Conservation (phyloP, 1,140 invertebrate genomes). For the Choristoneura fumiferana region DNA sequence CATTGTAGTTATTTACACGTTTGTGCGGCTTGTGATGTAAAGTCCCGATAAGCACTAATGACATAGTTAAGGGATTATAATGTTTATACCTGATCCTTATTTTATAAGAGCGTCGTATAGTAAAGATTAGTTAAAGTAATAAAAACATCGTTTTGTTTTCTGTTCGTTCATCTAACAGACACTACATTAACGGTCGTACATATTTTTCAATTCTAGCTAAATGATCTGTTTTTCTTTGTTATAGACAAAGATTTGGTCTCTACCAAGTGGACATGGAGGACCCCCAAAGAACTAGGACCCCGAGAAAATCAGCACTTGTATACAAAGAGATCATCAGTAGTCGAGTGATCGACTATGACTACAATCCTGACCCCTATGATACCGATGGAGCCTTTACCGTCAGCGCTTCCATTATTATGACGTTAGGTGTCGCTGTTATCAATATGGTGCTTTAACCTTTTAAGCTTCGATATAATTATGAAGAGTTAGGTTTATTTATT, state of each 20-base stretch:
- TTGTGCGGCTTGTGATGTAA: no score
- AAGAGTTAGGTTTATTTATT: no score
- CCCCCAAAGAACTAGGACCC: slow-evolving; percentile 79
- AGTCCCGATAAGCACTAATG: no score
- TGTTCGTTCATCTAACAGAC: no score
- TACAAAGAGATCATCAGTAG: slow-evolving; percentile 24
- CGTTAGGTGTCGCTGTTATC: not conserved
- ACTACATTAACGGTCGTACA: no score
- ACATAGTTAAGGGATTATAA: no score
- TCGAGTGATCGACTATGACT: slow-evolving; percentile 12
- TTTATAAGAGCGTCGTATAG: no score
- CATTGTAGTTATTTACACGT: no score
- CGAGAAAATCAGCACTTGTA: slow-evolving; percentile 81
- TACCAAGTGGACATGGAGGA: slow-evolving; percentile 83
- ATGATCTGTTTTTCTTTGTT: slow-evolving; percentile 29
- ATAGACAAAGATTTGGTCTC: slow-evolving; percentile 82
- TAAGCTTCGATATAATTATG: not conserved
- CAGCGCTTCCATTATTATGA: not conserved
- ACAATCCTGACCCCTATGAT: slow-evolving; percentile 9
- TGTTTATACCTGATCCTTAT: no score
- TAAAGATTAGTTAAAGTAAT: no score
- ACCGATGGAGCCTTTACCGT: not conserved
- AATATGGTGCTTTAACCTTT: not conserved
- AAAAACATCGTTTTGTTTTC: no score
- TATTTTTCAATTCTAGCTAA: not conserved